Evolutionary conservation across 1,140 invertebrate species (phyloP).

Genomic region (Uloborus diversus): DNA sequence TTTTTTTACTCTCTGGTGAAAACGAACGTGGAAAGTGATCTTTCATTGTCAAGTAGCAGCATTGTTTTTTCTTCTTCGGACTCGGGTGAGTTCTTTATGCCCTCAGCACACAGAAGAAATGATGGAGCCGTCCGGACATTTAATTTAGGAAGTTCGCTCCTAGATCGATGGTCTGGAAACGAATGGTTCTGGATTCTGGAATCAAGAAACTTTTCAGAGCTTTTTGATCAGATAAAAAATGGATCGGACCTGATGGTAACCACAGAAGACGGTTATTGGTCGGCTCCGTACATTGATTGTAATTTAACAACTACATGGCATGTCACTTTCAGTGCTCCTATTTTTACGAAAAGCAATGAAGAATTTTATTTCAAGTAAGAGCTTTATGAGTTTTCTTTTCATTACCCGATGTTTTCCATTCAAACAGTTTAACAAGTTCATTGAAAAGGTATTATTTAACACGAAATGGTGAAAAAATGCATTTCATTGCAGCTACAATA

Average conservation of each 20-base stretch:
- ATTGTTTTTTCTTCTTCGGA: conserved; percentile 51
- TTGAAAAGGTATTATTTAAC: no score
- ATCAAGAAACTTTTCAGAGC: conserved; percentile 17
- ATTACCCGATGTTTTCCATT: no score
- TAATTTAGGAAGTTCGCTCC: not conserved
- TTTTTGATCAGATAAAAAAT: conserved; percentile 7
- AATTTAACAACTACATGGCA: conserved; percentile 80
- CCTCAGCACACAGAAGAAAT: conserved; percentile 43
- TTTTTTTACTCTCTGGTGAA: conserved; percentile 57
- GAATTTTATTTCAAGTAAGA: conserved; percentile 48
- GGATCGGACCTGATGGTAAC: conserved; percentile 28
- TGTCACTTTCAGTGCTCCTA: conserved; percentile 92
- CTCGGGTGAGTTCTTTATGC: conserved; percentile 20
- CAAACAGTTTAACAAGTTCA: no score
- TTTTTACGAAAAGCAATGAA: conserved; percentile 82
- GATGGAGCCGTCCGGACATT: conserved; percentile 1
- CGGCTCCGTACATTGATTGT: conserved; percentile 92
- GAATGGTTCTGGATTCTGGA: conserved; percentile 45
- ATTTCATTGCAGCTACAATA: no score
- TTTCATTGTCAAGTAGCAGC: conserved; percentile 44
- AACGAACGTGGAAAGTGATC: conserved; percentile 57
- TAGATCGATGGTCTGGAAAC: conserved; percentile 19
- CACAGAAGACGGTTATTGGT: conserved; percentile 88
- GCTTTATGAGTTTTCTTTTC: not conserved
- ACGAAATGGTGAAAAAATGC: no score